Evolutionary conservation across 2,113 vertebrate species (phyloP), one percentile per base, ranked within the genome.

Genomic region (Istiophorus platypterus): DNA sequence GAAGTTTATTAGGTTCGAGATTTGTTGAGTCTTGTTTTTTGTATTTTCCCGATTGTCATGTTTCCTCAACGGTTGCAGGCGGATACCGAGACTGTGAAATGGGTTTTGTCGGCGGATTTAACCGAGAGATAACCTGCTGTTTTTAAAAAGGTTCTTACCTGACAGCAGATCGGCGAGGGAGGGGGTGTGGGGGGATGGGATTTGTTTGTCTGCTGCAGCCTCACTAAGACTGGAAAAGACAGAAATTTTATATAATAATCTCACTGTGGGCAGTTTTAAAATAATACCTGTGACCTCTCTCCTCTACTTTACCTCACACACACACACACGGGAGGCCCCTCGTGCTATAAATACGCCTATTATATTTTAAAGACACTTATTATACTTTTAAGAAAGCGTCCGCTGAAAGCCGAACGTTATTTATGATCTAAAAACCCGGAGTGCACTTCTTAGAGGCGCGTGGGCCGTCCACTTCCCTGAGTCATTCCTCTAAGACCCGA

Each of bases 401-500:
- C 37, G 2, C n/a, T 22, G 61, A 73, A 51, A 63, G 37, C 31
- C 59, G 8, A 52, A 11, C 27, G 68, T 73, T 73, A 22, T 61
- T 75, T 76, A 52, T 31, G 41, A 68, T 85, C 24, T 78, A 5
- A 82, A 82, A 81, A 73, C 5, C 49, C 7, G 2, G 24, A 57
- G 71, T 29, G 31, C 45, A 18, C 45, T 54, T 83, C 56, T 74
- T 12, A n/a, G 52, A 67, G 42, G n/a, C 24, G 80, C 67, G 87
- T 83, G 74, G 56, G 71, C 52, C n/a, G 66, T 68, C 52, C 72
- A n/a, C 80, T 72, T 75, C 68, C 73, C 31, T 62, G 2, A 64
- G 69, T 76, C 79, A 52, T 72, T 56, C 37, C 76, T 72, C 42
- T 52, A 27, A 86, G 78, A 57, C 70, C 45, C 1, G 71, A 58